A percentile compares a stretch with the other conserved stretches of the same genome.
Conservation (phyloP, 1,140 invertebrate species). For the Eufriesea mexicana region DNA sequence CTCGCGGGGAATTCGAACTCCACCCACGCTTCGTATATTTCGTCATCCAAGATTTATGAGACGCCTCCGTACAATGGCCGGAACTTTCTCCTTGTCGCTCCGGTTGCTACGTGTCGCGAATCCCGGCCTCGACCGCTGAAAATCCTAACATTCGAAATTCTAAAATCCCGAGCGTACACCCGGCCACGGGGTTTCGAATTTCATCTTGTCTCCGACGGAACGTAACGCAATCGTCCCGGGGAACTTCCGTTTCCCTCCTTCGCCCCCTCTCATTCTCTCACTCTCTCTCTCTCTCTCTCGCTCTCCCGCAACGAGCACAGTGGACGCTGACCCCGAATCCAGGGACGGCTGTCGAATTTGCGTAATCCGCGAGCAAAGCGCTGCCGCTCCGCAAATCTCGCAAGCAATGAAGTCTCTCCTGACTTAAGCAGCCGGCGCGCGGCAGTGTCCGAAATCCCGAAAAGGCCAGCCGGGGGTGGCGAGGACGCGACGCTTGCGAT, state of each 20-base stretch:
- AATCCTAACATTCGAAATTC: neutral
- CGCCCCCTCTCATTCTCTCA: neutral
- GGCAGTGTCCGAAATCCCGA: constrained; percentile 3
- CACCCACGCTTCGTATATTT: neutral
- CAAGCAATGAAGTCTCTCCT: constrained; percentile 30
- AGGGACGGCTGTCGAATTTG: constrained; percentile 36
- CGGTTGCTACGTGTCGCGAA: neutral
- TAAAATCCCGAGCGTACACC: neutral
- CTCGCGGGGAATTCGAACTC: neutral
- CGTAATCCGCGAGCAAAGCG: constrained; percentile 51
- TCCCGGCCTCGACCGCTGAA: neutral
- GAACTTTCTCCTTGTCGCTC: neutral
- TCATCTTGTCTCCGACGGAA: neutral
- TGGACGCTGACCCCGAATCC: constrained; percentile 8
- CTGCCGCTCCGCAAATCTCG: constrained; percentile 38
- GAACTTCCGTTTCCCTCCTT: neutral
- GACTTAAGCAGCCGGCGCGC: constrained; percentile 30
- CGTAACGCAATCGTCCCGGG: neutral
- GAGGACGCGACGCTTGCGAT: neutral
- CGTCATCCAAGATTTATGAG: constrained; percentile 23
- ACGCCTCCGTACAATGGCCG: neutral
- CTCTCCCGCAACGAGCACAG: neutral
- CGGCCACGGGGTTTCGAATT: neutral
- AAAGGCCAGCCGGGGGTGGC: neutral
- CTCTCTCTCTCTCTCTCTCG: too few species aligned